Percentiles rank a stretch among this genome's conserved stretches.
These are phyloP conservation scores for Chalcis sispes DNA, from an alignment of 2,888 invertebrate genomes.

Conservation along the genomic window DNA sequence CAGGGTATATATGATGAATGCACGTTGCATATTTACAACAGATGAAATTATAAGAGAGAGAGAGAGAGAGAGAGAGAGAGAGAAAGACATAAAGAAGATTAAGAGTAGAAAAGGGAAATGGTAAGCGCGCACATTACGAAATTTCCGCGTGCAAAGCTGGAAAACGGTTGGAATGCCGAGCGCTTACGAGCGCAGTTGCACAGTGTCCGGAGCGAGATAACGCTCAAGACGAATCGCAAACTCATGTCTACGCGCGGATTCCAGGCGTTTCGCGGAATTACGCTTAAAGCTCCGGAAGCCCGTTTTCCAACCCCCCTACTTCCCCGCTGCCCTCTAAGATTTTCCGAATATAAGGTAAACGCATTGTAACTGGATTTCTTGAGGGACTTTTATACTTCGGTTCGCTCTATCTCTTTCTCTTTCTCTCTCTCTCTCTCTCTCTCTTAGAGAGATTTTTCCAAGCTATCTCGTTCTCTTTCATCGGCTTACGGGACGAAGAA, in stretches of 20 bases:
- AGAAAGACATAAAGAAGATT: no score
- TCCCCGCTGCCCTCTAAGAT: conserved; percentile 15
- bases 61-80: no score
- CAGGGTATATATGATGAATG: not conserved
- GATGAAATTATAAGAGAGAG: conserved; percentile 27
- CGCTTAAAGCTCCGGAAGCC: conserved; percentile 25
- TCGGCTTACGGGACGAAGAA: no score
- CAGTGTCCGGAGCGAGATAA: conserved; percentile 53
- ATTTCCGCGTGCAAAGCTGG: conserved; percentile 27
- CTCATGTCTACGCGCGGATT: conserved; percentile 39
- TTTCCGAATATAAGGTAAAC: conserved; percentile 31
- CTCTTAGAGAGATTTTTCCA: no score
- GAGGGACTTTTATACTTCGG: not conserved
- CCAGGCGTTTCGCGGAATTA: conserved; percentile 42
- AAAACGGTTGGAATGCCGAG: conserved; percentile 39
- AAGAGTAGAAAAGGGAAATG: not conserved
- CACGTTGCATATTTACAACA: conserved; percentile 16
- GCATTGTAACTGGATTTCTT: conserved; percentile 38
- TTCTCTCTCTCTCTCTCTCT: no score
- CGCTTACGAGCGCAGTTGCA: no score
- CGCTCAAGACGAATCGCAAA: conserved; percentile 51
- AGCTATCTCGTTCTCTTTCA: no score
- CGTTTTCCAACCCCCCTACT: no score
- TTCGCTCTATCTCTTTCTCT: no score
- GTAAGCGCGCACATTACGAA: conserved; percentile 25